These are phyloP conservation scores for Drosophila mayri DNA, from an alignment of 1,140 invertebrate species.

Conservation along the genomic window DNA sequence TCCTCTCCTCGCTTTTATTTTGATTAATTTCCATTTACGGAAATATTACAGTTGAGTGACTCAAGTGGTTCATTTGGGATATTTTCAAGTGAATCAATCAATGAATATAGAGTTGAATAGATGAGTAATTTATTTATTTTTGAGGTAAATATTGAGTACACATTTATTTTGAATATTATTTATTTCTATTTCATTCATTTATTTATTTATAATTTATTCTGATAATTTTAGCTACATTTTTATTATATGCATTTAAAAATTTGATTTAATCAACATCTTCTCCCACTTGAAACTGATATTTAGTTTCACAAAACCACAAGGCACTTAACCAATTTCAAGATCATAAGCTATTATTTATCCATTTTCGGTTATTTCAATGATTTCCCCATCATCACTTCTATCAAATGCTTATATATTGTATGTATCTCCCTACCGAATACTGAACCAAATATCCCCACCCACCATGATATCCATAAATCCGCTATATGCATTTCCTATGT, in stretches of 20 bases:
- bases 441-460: constrained; percentile 6
- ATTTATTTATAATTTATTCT: too few relatives aligned
- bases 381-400: constrained; percentile 7
- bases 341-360: constrained; percentile 19
- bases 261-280: background rate
- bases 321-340: constrained; percentile 10
- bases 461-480: background rate
- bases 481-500: constrained; percentile 25
- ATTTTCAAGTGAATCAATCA: background rate
- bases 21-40: constrained; percentile 10
- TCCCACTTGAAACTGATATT: constrained; percentile 4
- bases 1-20: background rate
- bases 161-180: background rate
- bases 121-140: background rate
- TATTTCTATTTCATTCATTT: too few relatives aligned
- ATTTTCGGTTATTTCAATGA: constrained; percentile 2
- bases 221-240: too few relatives aligned
- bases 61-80: constrained; percentile 10
- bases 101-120: background rate
- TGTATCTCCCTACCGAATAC: constrained; percentile 14
- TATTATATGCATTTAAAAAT: too few relatives aligned
- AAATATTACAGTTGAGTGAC: constrained; percentile 7
- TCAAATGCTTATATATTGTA: background rate
- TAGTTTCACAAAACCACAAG: background rate
- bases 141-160: too few relatives aligned